Percentiles rank a stretch among this genome's conserved stretches.
phyloP scores from a whole-genome alignment of 2,113 vertebrate genomes.

The Stegastes partitus region DNA sequence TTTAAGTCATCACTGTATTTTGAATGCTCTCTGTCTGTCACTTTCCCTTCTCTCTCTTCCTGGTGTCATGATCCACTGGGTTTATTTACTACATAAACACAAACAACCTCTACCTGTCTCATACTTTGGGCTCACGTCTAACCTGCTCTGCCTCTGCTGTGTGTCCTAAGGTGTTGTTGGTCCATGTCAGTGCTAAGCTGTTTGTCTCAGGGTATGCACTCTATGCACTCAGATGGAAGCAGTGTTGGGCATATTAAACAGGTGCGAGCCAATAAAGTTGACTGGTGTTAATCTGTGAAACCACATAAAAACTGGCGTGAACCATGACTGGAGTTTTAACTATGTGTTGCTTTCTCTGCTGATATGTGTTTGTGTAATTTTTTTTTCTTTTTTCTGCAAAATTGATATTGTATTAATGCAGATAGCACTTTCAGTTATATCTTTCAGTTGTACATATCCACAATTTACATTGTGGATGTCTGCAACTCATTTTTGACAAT shows the following conservation, averaged over 20 bases:
- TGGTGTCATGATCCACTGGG: slow-evolving; percentile 26
- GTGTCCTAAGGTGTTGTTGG: slow-evolving; percentile 64
- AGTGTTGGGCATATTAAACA: slow-evolving; percentile 78
- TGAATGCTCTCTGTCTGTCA: slow-evolving; percentile 8
- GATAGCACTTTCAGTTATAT: too few relatives aligned
- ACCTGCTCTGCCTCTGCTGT: slow-evolving; percentile 43
- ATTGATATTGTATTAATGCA: slow-evolving; percentile 64
- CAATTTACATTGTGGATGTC: too few relatives aligned
- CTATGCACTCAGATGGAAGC: slow-evolving; percentile 33
- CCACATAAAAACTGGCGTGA: slow-evolving; percentile 64
- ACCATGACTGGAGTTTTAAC: slow-evolving; percentile 52
- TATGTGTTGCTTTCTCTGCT: slow-evolving; percentile 27
- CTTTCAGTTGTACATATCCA: too few relatives aligned
- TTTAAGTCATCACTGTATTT: slow-evolving; percentile 1
- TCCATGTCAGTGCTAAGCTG: slow-evolving; percentile 68
- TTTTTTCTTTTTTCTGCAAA: slow-evolving; percentile 42
- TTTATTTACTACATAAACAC: slow-evolving; percentile 58
- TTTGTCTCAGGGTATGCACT: slow-evolving; percentile 63
- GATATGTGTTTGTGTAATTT: slow-evolving; percentile 8
- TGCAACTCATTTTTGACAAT: too few relatives aligned
- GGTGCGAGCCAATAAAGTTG: slow-evolving; percentile 73
- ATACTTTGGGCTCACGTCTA: slow-evolving; percentile 24
- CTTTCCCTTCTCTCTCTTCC: not conserved
- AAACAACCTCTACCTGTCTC: slow-evolving; percentile 28
- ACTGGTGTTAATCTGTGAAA: slow-evolving; percentile 62